Evolutionary conservation across 2,113 vertebrate genomes (phyloP).

Genomic region (Cephalopholis sonnerati): DNA sequence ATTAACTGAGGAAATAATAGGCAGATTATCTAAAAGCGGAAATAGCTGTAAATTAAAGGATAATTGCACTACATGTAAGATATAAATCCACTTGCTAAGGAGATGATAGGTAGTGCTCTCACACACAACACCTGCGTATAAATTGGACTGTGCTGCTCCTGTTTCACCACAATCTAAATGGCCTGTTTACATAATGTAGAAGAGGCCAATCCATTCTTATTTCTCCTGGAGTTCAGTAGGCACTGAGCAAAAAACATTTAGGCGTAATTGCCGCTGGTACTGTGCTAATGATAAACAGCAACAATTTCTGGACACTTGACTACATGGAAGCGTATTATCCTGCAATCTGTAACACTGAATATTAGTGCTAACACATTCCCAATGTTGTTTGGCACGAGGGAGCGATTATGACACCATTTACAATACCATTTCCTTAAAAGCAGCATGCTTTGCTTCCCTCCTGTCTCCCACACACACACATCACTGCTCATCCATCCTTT

Average conservation of each 20-base stretch:
- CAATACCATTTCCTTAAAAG: constrained; percentile 26
- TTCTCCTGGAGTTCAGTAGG: neutral
- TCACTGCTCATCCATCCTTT: constrained; percentile 47
- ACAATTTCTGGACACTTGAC: constrained; percentile 28
- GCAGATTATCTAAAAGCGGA: neutral
- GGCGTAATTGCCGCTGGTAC: constrained; percentile 20
- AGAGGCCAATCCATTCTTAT: constrained; percentile 26
- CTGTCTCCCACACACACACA: constrained; percentile 11
- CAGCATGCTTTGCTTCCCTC: constrained; percentile 18
- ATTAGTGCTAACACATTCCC: constrained; percentile 30
- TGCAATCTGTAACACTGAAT: constrained; percentile 42
- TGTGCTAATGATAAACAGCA: constrained; percentile 39
- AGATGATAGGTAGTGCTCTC: neutral
- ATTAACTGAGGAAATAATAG: neutral
- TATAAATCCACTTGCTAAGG: neutral
- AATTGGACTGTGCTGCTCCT: neutral
- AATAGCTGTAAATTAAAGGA: neutral
- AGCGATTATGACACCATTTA: constrained; percentile 34
- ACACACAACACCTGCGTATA: neutral
- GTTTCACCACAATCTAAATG: constrained; percentile 29
- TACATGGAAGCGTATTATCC: constrained; percentile 39
- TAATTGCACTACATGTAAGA: neutral
- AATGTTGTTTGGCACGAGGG: constrained; percentile 32
- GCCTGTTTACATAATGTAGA: constrained; percentile 22
- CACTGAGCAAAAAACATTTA: constrained; percentile 39